Conservation (phyloP, 2,113 vertebrate genomes). For the Oophaga pumilio region DNA sequence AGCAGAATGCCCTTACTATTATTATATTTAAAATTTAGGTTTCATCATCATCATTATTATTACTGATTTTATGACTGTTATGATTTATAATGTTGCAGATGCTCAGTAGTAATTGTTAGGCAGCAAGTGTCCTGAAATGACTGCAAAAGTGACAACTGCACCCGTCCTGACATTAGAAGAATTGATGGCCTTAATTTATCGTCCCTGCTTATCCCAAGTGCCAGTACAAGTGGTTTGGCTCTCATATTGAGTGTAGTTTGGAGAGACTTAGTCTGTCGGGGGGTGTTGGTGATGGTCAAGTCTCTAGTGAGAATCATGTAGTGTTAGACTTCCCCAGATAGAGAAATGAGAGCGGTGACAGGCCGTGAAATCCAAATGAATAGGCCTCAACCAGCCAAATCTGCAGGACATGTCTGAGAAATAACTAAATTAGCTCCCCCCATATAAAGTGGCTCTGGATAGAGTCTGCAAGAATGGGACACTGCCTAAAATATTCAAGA, state of each 20-base stretch:
- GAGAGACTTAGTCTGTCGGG: neutral
- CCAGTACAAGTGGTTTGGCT: conserved; percentile 24
- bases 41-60: neutral
- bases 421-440: conserved; percentile 60
- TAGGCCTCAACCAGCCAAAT: conserved; percentile 58
- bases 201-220: conserved; percentile 10
- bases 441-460: neutral
- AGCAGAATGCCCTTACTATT: neutral
- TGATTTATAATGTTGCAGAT: neutral
- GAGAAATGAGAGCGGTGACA: conserved; percentile 67
- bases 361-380: conserved; percentile 72
- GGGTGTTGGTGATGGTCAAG: neutral
- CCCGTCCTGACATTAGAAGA: conserved; percentile 19
- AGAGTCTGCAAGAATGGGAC: neutral
- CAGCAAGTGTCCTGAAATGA: conserved; percentile 26
- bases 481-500: neutral
- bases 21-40: neutral
- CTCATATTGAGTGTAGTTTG: conserved; percentile 7
- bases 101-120: neutral
- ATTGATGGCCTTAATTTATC: conserved; percentile 46
- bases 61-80: neutral
- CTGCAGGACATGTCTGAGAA: conserved; percentile 52
- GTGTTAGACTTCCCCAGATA: conserved; percentile 61
- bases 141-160: conserved; percentile 33
- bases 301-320: conserved; percentile 31